These are phyloP conservation scores for Drosophila oshimai DNA, from an alignment of 1,140 invertebrate species.

Conservation along the genomic window DNA sequence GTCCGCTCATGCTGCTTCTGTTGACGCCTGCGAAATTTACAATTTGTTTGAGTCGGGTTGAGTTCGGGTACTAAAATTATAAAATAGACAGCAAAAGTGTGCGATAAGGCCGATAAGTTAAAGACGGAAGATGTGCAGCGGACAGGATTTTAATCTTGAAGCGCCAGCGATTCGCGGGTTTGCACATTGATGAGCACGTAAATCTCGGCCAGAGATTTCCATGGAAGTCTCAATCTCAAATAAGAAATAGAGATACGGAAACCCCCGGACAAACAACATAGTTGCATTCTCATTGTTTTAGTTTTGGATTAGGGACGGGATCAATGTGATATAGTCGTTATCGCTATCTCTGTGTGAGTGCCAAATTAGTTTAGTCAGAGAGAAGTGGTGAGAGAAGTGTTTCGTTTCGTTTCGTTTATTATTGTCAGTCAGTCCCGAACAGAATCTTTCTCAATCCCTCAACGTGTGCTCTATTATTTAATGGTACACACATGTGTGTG, in stretches of 20 bases:
- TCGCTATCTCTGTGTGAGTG: not conserved
- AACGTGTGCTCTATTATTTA: constrained; percentile 60
- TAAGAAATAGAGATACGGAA: not conserved
- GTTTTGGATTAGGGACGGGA: constrained; percentile 9
- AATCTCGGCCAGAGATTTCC: constrained; percentile 1
- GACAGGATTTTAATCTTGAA: constrained; percentile 6
- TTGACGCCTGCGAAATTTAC: constrained; percentile 42
- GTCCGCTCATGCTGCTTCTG: constrained; percentile 36
- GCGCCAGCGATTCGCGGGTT: not conserved
- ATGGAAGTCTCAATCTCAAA: too few species aligned
- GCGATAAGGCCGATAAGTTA: constrained; percentile 14
- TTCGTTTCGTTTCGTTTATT: constrained; percentile 19
- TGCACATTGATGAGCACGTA: constrained; percentile 35
- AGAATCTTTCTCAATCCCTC: constrained; percentile 29
- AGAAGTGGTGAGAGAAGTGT: not conserved
- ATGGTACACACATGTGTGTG: constrained; percentile 13
- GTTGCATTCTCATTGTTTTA: constrained; percentile 51
- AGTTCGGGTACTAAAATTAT: constrained; percentile 35
- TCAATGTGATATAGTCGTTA: constrained; percentile 15
- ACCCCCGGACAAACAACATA: not conserved
- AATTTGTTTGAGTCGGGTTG: constrained; percentile 43
- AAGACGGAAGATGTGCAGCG: not conserved
- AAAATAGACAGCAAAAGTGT: constrained; percentile 29
- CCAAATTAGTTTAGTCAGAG: constrained; percentile 28
- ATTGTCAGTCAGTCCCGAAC: constrained; percentile 15